These are phyloP conservation scores for Nipponacmea schrenckii DNA, from an alignment of 2,888 invertebrate species.

Conservation along the genomic window DNA sequence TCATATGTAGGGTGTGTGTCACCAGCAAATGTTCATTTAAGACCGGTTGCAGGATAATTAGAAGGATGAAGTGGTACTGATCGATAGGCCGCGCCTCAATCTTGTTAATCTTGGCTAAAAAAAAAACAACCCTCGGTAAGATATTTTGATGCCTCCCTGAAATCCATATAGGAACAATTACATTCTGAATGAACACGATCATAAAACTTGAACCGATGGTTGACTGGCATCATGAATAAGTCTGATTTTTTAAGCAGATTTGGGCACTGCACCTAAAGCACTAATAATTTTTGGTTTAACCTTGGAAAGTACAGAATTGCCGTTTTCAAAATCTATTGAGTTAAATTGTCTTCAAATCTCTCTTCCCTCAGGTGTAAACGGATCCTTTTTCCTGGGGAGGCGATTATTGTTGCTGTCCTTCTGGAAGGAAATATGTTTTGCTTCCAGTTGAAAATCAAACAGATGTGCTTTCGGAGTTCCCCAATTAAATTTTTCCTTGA, in stretches of 20 bases:
- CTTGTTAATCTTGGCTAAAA: no score
- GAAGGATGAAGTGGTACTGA: no score
- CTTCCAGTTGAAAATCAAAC: neutral
- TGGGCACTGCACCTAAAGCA: constrained; percentile 7
- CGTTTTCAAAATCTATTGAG: neutral
- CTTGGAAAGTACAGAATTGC: neutral
- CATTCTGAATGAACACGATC: no score
- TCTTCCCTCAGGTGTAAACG: constrained; percentile 6
- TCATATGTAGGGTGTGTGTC: no score
- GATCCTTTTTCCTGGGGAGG: no score
- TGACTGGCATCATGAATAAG: constrained; percentile 11
- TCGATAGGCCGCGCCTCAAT: no score
- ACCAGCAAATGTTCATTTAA: no score
- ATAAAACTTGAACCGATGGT: neutral
- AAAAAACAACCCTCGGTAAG: no score
- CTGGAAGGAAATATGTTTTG: neutral
- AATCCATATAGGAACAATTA: no score
- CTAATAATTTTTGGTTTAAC: neutral
- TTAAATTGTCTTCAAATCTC: constrained; percentile 11
- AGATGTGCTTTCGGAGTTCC: neutral
- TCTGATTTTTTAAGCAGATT: neutral
- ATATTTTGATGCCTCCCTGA: no score
- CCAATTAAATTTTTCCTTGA: neutral
- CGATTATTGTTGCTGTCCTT: neutral
- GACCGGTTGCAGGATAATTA: no score